Evolutionary conservation across 2,888 invertebrate species (phyloP).

Genomic region (Metopia argyrocephala): DNA sequence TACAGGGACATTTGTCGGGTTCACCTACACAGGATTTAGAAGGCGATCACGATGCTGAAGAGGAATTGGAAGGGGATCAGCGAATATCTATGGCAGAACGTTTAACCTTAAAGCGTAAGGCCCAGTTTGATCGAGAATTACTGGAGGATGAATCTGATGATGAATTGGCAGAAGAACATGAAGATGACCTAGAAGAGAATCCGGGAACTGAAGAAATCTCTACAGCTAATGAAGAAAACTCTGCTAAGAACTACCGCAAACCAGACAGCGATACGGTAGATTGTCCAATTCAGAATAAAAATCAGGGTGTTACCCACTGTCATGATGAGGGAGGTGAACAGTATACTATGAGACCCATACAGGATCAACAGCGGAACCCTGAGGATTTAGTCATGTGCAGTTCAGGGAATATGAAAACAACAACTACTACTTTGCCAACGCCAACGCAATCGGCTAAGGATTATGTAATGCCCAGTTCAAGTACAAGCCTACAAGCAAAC

Average conservation of each 20-base stretch:
- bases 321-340: slow-evolving; percentile 83
- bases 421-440: slow-evolving; percentile 10
- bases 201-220: slow-evolving; percentile 64
- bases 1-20: slow-evolving; percentile 80
- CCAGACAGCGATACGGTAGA: slow-evolving; percentile 53
- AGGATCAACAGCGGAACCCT: slow-evolving; percentile 76
- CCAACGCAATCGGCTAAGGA: slow-evolving; percentile 60
- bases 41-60: slow-evolving; percentile 48
- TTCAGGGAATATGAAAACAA: neutral
- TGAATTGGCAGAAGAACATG: slow-evolving; percentile 67
- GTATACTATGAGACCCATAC: slow-evolving; percentile 87
- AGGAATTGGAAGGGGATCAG: slow-evolving; percentile 56
- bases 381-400: slow-evolving; percentile 65
- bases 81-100: slow-evolving; percentile 62
- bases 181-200: slow-evolving; percentile 49
- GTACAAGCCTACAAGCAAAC: slow-evolving; percentile 58
- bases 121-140: slow-evolving; percentile 65
- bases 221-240: slow-evolving; percentile 57
- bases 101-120: slow-evolving; percentile 73
- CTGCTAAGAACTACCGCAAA: slow-evolving; percentile 48
- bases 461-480: slow-evolving; percentile 59
- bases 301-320: slow-evolving; percentile 83
- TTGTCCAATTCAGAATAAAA: slow-evolving; percentile 53
- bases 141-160: slow-evolving; percentile 73
- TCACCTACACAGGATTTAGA: slow-evolving; percentile 71